A percentile compares a stretch with the other conserved stretches of the same genome.
These are phyloP conservation scores for Semaprochilodus insignis DNA, from an alignment of 2,797 vertebrate species.

Conservation along the genomic window DNA sequence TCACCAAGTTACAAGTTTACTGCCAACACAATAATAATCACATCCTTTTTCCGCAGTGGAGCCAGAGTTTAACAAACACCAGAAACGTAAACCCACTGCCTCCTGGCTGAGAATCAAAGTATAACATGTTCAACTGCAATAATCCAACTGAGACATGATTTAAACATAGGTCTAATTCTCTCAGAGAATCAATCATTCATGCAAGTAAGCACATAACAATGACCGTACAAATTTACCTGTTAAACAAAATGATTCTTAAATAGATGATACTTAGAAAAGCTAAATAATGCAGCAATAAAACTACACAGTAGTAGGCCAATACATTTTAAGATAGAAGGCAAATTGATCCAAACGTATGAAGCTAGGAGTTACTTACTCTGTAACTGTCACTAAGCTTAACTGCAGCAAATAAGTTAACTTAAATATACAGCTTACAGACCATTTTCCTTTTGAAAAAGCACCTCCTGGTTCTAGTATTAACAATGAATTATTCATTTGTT, in stretches of 20 bases:
- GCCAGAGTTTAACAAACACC: slow-evolving; percentile 68
- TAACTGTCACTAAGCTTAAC: slow-evolving; percentile 69
- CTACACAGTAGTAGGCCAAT: slow-evolving; percentile 87
- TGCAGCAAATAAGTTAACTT: slow-evolving; percentile 61
- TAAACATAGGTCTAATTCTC: slow-evolving; percentile 94
- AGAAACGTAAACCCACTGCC: slow-evolving; percentile 61
- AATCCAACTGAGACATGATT: slow-evolving; percentile 79
- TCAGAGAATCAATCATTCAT: slow-evolving; percentile 95
- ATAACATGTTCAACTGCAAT: slow-evolving; percentile 69
- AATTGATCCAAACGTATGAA: slow-evolving; percentile 57
- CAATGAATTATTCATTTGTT: slow-evolving; percentile 33
- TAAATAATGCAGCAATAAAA: slow-evolving; percentile 71
- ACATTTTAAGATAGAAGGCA: slow-evolving; percentile 73
- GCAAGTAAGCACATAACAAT: slow-evolving; percentile 91
- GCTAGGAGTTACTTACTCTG: slow-evolving; percentile 66
- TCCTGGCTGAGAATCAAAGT: slow-evolving; percentile 68
- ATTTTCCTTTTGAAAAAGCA: slow-evolving; percentile 46
- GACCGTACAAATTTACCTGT: slow-evolving; percentile 81
- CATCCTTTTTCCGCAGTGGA: slow-evolving; percentile 68
- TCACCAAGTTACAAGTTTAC: slow-evolving; percentile 79
- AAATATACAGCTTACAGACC: slow-evolving; percentile 61
- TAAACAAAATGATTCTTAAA: slow-evolving; percentile 79
- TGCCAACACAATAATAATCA: slow-evolving; percentile 76
- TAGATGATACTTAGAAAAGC: slow-evolving; percentile 80
- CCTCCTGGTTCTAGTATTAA: slow-evolving; percentile 63